Base-by-base conservation (phyloP, 2,888 invertebrate genomes). In the Chaetogeoica ovagalla region DNA sequence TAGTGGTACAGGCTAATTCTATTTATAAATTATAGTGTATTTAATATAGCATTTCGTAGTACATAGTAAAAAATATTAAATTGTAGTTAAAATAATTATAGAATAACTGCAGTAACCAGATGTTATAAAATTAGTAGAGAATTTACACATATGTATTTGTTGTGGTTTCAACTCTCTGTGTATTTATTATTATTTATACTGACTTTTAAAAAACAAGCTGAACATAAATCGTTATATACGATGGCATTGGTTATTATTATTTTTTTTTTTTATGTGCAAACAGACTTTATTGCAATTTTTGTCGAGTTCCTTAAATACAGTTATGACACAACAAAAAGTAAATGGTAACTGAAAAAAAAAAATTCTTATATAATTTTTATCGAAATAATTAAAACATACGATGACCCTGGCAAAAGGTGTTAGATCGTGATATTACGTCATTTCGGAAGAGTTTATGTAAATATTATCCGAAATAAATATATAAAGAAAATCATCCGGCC, bases 381-480 rank as follows among this genome's bases (percentile, higher is more conserved):
- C 30, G 30, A 30, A 30, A 30, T 30, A 30, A 30, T 43, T 43
- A 11, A 43, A 43, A 43, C n/a, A 59, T 59, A 59, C 3, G 30
- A n/a, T 21, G 68, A 52, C 68, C 70, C 70, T 75, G 75, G 43
- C 19, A 43, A 48, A 68, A 66, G n/a, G 59, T 76, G 65, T 23
- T 59, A 39, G 13, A 75, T 75, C 66, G 39, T 23, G 39, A 19
- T 52, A 55, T 55, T 55, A 65, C 74, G 74, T 75, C 74, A 75
- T 75, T 39, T 68, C 48, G 4, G 30, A 59, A n/a, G 23, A 66
- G 23, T 66, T 43, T 66, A 75, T 48, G 59, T 68, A 76, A 76
- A 76, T 76, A 76, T 76, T 68, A 68, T 76, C n/a, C 59, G 57
- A 76, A 68, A 66, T 59, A 59, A 66, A 76, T 23, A 23, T 43